Percentiles rank a stretch among this genome's conserved stretches.
phyloP scores from a whole-genome alignment of 2,113 vertebrate species.

The Balaeniceps rex region DNA sequence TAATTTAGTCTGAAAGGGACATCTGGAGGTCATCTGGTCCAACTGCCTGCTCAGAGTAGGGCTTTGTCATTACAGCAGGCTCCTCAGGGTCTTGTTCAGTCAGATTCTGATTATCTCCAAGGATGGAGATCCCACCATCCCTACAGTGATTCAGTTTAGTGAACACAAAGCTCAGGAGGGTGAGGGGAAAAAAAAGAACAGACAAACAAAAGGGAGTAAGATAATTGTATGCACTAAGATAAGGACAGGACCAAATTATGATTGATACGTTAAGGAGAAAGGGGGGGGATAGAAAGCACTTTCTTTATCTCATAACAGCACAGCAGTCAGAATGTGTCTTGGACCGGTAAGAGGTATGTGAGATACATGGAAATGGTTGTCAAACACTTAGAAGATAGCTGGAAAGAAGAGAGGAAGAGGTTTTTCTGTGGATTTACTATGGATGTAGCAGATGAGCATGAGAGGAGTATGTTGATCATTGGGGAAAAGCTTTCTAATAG shows the following conservation, averaged over 20 bases:
- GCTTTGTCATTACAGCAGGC: background rate
- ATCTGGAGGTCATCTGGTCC: background rate
- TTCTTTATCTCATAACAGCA: background rate
- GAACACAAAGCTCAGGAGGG: background rate
- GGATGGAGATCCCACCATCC: background rate
- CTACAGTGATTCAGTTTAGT: background rate
- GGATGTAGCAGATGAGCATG: background rate
- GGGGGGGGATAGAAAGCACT: background rate
- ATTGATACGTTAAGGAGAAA: background rate
- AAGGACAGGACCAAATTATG: background rate
- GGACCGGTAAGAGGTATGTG: background rate
- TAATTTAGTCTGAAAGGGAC: background rate
- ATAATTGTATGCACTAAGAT: background rate
- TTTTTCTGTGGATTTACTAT: background rate
- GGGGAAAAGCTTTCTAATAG: background rate
- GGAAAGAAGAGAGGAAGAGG: background rate
- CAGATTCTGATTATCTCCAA: background rate
- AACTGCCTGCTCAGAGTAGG: background rate
- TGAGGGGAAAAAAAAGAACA: background rate
- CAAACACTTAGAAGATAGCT: background rate
- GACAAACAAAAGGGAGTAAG: background rate
- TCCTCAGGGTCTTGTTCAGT: background rate
- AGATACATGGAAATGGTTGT: background rate
- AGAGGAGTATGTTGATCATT: background rate
- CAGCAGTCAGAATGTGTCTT: background rate